Evolutionary conservation across 2,888 invertebrate genomes (phyloP).

Genomic region (Xiphydria camelus): DNA sequence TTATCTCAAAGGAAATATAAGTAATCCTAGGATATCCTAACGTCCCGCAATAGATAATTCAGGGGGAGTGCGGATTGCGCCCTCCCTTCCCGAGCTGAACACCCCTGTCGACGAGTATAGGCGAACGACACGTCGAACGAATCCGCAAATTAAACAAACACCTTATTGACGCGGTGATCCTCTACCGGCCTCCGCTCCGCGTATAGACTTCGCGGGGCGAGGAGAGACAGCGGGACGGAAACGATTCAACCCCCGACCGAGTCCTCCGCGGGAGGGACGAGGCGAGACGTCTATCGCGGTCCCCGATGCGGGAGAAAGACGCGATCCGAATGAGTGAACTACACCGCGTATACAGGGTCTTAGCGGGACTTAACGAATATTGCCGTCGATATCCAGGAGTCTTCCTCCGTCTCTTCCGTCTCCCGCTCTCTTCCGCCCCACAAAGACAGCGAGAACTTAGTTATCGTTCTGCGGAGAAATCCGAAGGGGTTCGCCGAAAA

Average conservation of each 20-base stretch:
- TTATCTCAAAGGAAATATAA: too few relatives aligned
- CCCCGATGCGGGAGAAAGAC: slow-evolving; percentile 12
- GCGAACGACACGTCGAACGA: slow-evolving; percentile 17
- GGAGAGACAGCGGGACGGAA: slow-evolving; percentile 1
- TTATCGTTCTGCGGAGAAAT: too few relatives aligned
- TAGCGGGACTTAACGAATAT: slow-evolving; percentile 53
- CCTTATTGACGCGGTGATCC: slow-evolving; percentile 52
- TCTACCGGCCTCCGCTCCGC: slow-evolving; percentile 4
- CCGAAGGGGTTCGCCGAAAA: too few relatives aligned
- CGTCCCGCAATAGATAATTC: too few relatives aligned
- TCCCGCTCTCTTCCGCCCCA: too few relatives aligned
- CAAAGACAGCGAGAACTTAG: too few relatives aligned
- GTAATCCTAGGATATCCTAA: too few relatives aligned
- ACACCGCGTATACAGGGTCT: slow-evolving; percentile 43
- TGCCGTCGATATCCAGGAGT: slow-evolving; percentile 48
- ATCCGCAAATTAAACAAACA: slow-evolving; percentile 53
- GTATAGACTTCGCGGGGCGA: not conserved
- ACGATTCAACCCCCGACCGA: not conserved
- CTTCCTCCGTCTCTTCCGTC: slow-evolving; percentile 14
- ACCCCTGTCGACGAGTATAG: slow-evolving; percentile 7
- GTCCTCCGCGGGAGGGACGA: slow-evolving; percentile 4
- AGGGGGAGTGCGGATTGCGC: too few relatives aligned
- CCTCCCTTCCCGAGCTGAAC: not conserved
- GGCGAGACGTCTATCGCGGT: not conserved
- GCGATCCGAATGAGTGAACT: slow-evolving; percentile 43